Evolutionary conservation across 2,797 vertebrate species (phyloP).

Genomic region (Lacerta bilineata): DNA sequence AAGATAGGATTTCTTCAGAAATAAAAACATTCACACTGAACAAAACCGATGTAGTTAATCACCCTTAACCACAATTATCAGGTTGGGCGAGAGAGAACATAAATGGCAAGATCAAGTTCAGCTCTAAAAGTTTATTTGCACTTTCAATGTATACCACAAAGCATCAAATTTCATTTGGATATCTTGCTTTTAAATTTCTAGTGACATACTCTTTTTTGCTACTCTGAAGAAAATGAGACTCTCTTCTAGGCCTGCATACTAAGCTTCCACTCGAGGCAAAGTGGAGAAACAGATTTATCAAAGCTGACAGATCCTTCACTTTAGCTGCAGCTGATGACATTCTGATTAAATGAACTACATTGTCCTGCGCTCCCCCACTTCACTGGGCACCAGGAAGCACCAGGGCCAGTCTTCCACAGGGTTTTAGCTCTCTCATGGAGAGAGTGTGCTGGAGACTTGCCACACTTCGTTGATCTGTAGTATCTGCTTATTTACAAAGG

Average conservation of each 20-base stretch:
- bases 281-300: background rate
- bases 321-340: background rate
- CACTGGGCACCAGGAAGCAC: background rate
- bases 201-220: background rate
- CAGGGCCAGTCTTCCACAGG: background rate
- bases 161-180: background rate
- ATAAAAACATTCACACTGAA: background rate
- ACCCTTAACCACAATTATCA: background rate
- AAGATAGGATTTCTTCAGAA: background rate
- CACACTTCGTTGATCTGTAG: background rate
- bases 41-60: background rate
- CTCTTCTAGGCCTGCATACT: background rate
- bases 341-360: background rate
- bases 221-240: background rate
- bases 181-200: background rate
- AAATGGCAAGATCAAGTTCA: background rate
- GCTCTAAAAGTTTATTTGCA: background rate
- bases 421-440: background rate
- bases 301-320: background rate
- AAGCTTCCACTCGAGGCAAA: background rate
- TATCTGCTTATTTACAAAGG: background rate
- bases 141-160: background rate
- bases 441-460: background rate
- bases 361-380: background rate
- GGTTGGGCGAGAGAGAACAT: background rate